These are phyloP conservation scores for Ganaspis sp. DNA, from an alignment of 1,140 invertebrate genomes.

Conservation along the genomic window DNA sequence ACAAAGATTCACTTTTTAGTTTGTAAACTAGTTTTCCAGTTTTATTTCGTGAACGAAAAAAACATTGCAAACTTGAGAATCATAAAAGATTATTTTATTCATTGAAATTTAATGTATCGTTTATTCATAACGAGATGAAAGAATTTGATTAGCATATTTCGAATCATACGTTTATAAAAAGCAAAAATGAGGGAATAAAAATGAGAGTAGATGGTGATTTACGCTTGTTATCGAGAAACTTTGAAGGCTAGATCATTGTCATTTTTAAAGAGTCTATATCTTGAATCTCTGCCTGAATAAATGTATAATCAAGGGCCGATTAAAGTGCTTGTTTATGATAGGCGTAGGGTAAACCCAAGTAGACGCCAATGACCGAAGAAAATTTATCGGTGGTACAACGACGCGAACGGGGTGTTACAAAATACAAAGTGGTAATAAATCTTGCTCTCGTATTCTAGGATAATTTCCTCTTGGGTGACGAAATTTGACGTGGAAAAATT, in stretches of 20 bases:
- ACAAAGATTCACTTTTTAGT: no score
- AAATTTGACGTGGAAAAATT: slow-evolving; percentile 4
- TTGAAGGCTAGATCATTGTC: not conserved
- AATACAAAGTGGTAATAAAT: slow-evolving; percentile 22
- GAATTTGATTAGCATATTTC: no score
- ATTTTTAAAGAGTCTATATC: not conserved
- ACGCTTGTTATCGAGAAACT: not conserved
- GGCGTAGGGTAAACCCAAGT: slow-evolving; percentile 1
- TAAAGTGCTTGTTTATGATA: slow-evolving; percentile 17
- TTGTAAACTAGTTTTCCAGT: no score
- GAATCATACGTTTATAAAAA: no score
- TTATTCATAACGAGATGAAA: no score
- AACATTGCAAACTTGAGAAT: no score
- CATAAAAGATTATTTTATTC: no score
- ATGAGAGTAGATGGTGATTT: not conserved
- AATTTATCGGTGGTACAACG: not conserved
- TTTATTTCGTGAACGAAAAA: no score
- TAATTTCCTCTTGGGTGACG: slow-evolving; percentile 7
- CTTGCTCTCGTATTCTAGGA: not conserved
- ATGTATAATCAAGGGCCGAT: slow-evolving; percentile 13
- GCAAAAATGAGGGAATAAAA: not conserved
- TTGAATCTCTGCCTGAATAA: not conserved
- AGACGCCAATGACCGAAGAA: slow-evolving; percentile 12
- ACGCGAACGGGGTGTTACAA: slow-evolving; percentile 18
- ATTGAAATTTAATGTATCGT: no score